Evolutionary conservation across 2,888 invertebrate genomes (phyloP), one percentile per base, ranked within the genome.

Genomic region (Macrophya alboannulata): DNA sequence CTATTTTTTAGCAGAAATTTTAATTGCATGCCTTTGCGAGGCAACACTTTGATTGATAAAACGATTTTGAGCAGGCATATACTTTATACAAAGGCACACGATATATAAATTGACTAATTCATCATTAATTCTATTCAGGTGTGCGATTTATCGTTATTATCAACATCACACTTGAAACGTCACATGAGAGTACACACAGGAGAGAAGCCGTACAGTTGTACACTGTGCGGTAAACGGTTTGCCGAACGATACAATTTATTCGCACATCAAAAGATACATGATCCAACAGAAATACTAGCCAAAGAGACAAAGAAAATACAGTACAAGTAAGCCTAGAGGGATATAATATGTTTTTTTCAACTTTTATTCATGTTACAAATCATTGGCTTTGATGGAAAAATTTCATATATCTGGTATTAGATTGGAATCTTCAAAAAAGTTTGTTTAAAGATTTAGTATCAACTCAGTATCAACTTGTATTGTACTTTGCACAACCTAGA

Each of bases 141-240:
- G 25, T 96, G 96, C 93, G 95, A 95, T 31, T 93, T 95, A 84
- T 95, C 95, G 87, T 94, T 96, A 76, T 94, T 96, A 92, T 96
- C 96, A 87, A 95, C 95, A 87, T 96, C 96, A 86, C 96, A 96
- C 92, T 94, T 96, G 89, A 96, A 95, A 93, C 94, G 96, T 1
- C 96, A 96, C 93, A 95, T 95, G 94, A 94, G 96, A 88, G 95
- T 95, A 85, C 96, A 96, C 93, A 95, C 95, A 82, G 96, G 96
- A 15, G 96, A 96, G 93, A 90, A 90, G 83, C 90, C 90, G 0
- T 90, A 89, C 85, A 89, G 86, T 48, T 91, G 91, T 87, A 74
- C 87, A 4, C 79, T 87, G 17, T 91, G 91, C 84, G 88, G 88
- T 0, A 91, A 91, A 86, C 88, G 89, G 86, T 93, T 94, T 86